These are phyloP conservation scores for Caenorhabditis macrosperma DNA, from an alignment of 2,888 invertebrate genomes.

Conservation along the genomic window DNA sequence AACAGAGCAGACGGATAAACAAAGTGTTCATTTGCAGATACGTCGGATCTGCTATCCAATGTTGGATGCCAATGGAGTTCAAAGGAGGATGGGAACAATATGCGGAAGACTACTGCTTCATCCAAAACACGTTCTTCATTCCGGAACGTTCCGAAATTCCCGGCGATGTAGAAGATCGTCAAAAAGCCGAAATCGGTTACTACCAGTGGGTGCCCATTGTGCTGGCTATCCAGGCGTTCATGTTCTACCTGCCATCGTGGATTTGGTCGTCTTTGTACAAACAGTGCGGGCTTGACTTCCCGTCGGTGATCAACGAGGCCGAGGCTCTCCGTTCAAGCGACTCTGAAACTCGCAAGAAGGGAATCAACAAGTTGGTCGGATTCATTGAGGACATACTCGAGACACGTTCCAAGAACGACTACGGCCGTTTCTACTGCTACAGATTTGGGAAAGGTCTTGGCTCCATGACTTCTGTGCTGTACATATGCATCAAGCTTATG, in stretches of 20 bases:
- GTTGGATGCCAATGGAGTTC: constrained; percentile 75
- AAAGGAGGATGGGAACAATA: constrained; percentile 79
- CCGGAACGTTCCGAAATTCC: constrained; percentile 78
- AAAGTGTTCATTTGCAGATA: constrained; percentile 65
- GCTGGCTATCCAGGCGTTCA: constrained; percentile 78
- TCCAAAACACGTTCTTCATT: constrained; percentile 80
- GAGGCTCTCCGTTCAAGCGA: constrained; percentile 63
- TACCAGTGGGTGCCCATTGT: constrained; percentile 80
- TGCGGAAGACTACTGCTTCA: constrained; percentile 79
- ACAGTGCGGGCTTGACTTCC: constrained; percentile 70
- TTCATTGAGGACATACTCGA: constrained; percentile 74
- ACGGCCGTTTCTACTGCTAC: constrained; percentile 59
- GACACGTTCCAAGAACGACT: constrained; percentile 56
- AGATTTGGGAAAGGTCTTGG: constrained; percentile 62
- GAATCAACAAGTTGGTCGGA: constrained; percentile 68
- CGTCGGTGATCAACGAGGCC: constrained; percentile 74
- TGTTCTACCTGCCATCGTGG: constrained; percentile 79
- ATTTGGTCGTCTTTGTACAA: constrained; percentile 78
- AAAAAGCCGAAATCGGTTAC: constrained; percentile 78
- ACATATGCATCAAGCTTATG: constrained; percentile 75
- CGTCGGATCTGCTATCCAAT: constrained; percentile 76
- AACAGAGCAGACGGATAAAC: constrained; percentile 20
- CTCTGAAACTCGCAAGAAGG: constrained; percentile 66
- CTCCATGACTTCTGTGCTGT: constrained; percentile 67
- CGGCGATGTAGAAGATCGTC: constrained; percentile 70